phyloP scores from a whole-genome alignment of 2,113 vertebrate species.

The Hippopotamus amphibius region DNA sequence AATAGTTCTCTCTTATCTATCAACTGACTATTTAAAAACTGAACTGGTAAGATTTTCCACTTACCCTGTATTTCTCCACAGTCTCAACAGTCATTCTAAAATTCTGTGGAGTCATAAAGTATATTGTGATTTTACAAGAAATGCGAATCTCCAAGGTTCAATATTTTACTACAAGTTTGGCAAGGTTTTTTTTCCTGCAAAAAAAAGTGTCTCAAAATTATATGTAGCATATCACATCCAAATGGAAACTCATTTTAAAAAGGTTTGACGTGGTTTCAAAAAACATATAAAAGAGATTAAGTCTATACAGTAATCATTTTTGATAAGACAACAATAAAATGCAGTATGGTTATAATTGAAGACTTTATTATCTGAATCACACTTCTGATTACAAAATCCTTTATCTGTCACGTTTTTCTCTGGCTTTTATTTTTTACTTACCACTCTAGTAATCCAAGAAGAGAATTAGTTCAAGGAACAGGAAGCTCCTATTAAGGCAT shows the following conservation, averaged over 20 bases:
- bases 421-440: background rate
- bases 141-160: conserved; percentile 15
- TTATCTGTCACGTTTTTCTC: background rate
- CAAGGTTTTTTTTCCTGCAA: background rate
- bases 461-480: background rate
- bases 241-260: conserved; percentile 35
- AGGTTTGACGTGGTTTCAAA: background rate
- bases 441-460: background rate
- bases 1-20: background rate
- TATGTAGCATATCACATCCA: background rate
- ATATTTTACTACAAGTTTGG: background rate
- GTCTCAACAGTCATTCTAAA: conserved; percentile 47
- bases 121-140: conserved; percentile 20
- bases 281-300: background rate
- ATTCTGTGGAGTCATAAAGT: background rate
- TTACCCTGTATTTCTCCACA: conserved; percentile 46
- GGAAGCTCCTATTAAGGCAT: background rate
- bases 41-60: background rate
- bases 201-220: background rate
- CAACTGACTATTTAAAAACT: background rate
- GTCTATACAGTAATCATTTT: background rate
- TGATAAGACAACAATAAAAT: background rate
- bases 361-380: conserved; percentile 12
- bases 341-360: background rate
- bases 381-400: background rate